These are phyloP conservation scores for Notolepis coatsorum DNA, from an alignment of 2,797 vertebrate species.

Conservation along the genomic window DNA sequence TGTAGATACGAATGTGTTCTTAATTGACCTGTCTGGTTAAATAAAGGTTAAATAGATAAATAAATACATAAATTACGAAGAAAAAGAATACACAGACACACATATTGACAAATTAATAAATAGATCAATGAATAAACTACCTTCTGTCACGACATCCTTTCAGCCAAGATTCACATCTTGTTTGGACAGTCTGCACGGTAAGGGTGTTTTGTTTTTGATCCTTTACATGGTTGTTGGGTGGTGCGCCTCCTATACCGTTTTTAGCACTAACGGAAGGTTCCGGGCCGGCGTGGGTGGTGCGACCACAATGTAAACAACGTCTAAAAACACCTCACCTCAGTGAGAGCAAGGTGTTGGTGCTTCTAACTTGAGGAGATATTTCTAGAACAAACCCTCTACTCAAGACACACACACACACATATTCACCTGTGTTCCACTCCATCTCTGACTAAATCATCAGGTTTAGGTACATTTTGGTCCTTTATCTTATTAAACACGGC, in stretches of 20 bases:
- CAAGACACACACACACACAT: background rate
- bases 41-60: too few species aligned
- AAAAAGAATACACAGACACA: slow-evolving; percentile 25
- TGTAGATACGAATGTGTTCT: too few species aligned
- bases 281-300: slow-evolving; percentile 5
- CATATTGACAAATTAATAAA: slow-evolving; percentile 20
- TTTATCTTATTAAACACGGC: slow-evolving; percentile 23
- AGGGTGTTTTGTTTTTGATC: background rate
- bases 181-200: background rate
- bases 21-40: too few species aligned
- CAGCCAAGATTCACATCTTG: slow-evolving; percentile 9
- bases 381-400: slow-evolving; percentile 45
- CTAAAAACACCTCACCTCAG: slow-evolving; percentile 17
- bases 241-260: background rate
- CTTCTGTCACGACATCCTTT: too few species aligned
- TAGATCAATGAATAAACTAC: slow-evolving; percentile 32
- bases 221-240: slow-evolving; percentile 2
- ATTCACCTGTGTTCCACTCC: slow-evolving; percentile 20
- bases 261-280: slow-evolving; percentile 8
- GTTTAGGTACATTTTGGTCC: slow-evolving; percentile 19
- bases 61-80: too few species aligned
- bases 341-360: slow-evolving; percentile 4
- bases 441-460: slow-evolving; percentile 52
- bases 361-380: slow-evolving; percentile 52
- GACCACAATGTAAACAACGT: slow-evolving; percentile 34